Evolutionary conservation across 2,797 vertebrate genomes (phyloP).

Genomic region (Tolypeutes matacus): DNA sequence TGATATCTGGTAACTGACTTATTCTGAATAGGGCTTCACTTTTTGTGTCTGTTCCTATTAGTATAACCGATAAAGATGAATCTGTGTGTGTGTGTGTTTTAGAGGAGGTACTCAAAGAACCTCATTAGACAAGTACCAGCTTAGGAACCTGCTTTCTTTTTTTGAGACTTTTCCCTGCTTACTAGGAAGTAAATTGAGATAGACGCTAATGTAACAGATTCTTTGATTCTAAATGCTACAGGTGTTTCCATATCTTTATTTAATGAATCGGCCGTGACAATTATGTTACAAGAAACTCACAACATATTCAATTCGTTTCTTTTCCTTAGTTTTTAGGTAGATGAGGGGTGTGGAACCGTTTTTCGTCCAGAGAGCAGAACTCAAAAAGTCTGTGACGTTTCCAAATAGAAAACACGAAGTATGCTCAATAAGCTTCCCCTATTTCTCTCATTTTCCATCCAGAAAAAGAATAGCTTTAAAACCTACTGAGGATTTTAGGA

Average conservation of each 20-base stretch:
- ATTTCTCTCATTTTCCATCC: not conserved
- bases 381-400: not conserved
- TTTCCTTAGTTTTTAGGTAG: not conserved
- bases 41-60: not conserved
- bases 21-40: not conserved
- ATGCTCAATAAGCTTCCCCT: not conserved
- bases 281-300: not conserved
- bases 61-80: not conserved
- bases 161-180: not conserved
- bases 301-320: not conserved
- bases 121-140: not conserved
- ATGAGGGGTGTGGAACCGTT: not conserved
- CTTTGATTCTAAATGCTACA: constrained; percentile 29
- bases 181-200: not conserved
- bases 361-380: not conserved
- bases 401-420: not conserved
- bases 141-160: not conserved
- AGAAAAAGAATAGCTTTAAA: not conserved
- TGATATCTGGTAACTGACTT: constrained; percentile 15
- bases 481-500: not conserved
- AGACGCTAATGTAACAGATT: not conserved
- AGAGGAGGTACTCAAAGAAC: not conserved
- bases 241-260: constrained; percentile 15
- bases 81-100: not conserved
- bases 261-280: constrained; percentile 20